phyloP scores from a whole-genome alignment of 2,113 vertebrate species.

The Leptosomus discolor region DNA sequence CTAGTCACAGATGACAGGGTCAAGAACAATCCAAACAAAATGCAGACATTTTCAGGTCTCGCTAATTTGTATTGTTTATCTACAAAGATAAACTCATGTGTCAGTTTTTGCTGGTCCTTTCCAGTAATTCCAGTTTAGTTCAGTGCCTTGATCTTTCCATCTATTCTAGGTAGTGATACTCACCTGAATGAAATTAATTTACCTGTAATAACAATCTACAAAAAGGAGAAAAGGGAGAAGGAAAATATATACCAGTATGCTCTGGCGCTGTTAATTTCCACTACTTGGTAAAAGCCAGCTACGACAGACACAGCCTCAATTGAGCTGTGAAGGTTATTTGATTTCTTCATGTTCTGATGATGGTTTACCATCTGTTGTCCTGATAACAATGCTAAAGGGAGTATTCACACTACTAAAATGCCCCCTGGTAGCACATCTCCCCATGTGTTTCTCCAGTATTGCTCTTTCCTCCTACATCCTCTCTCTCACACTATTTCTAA shows the following conservation, averaged over 20 bases:
- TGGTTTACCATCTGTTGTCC: conserved; percentile 41
- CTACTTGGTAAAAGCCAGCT: background rate
- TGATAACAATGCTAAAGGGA: conserved; percentile 29
- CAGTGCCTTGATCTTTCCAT: background rate
- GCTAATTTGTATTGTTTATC: background rate
- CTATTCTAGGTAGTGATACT: background rate
- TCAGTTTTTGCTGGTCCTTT: background rate
- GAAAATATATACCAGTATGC: background rate
- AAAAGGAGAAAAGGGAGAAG: background rate
- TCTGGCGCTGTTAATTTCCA: background rate
- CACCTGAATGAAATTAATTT: conserved; percentile 26
- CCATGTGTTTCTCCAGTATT: background rate
- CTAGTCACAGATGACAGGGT: background rate
- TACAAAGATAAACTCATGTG: background rate
- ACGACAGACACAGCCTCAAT: background rate
- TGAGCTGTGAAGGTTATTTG: conserved; percentile 46
- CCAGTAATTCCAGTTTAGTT: background rate
- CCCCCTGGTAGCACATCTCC: background rate
- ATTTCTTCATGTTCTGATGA: conserved; percentile 41
- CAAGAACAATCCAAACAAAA: background rate
- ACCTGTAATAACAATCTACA: background rate
- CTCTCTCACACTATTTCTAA: background rate
- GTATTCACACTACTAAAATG: background rate
- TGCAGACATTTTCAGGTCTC: background rate
- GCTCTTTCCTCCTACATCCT: background rate